phyloP scores from a whole-genome alignment of 1,140 invertebrate species.

The Macrosteles quadrilineatus region DNA sequence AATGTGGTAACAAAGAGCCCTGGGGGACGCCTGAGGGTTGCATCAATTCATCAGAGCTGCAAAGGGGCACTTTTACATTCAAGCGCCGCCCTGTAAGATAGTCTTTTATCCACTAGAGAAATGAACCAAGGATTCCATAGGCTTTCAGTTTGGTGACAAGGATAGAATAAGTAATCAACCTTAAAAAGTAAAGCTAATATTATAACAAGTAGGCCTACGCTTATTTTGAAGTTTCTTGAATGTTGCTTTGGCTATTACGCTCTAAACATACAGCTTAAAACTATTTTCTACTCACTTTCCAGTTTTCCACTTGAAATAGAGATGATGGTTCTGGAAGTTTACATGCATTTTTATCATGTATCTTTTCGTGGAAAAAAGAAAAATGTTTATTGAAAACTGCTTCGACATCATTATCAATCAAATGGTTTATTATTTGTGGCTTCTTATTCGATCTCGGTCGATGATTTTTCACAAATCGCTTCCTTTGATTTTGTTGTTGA shows the following conservation, averaged over 20 bases:
- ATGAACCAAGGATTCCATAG: too few relatives aligned
- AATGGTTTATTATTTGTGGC: neutral
- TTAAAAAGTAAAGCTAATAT: neutral
- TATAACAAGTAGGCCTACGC: neutral
- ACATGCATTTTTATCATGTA: neutral
- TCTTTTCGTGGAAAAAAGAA: neutral
- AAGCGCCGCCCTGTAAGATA: too few relatives aligned
- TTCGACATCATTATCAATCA: neutral
- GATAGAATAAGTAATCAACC: too few relatives aligned
- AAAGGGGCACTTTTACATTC: too few relatives aligned
- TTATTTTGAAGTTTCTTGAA: neutral
- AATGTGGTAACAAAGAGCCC: too few relatives aligned
- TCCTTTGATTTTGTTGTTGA: neutral
- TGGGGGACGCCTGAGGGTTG: too few relatives aligned
- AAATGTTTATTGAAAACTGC: neutral
- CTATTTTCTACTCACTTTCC: neutral
- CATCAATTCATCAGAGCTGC: too few relatives aligned
- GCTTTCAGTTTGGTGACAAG: too few relatives aligned
- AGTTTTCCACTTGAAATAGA: neutral
- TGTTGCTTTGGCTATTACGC: neutral
- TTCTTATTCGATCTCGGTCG: neutral
- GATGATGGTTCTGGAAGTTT: constrained; percentile 1
- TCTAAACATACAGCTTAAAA: neutral
- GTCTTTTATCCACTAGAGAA: too few relatives aligned
- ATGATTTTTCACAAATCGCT: neutral